A percentile compares a stretch with the other conserved stretches of the same genome.
These are phyloP conservation scores for Sander vitreus DNA, from an alignment of 2,113 vertebrate genomes.

Conservation along the genomic window DNA sequence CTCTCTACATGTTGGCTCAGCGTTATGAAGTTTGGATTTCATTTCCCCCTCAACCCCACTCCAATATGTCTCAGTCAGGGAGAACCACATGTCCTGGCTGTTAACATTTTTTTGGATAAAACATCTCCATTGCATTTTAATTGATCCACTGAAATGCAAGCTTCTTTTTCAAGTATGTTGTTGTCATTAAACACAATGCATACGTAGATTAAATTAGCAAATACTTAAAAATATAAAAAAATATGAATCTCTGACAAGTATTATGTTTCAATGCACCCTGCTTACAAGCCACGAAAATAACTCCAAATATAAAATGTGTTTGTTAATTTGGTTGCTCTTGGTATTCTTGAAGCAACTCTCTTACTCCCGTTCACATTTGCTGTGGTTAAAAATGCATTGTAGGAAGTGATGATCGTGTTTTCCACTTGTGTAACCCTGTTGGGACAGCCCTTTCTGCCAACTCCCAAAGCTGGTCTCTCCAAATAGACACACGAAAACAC, in stretches of 20 bases:
- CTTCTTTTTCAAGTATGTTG: not conserved
- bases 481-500: conserved; percentile 32
- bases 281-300: not conserved
- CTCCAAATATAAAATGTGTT: not conserved
- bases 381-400: conserved; percentile 58
- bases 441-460: conserved; percentile 41
- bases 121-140: conserved; percentile 22
- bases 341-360: conserved; percentile 13
- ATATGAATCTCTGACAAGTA: not conserved
- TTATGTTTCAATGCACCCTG: not conserved
- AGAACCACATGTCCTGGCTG: conserved; percentile 39
- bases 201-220: not conserved
- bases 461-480: conserved; percentile 24
- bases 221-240: not conserved
- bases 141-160: not conserved
- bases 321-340: not conserved
- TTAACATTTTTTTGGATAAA: conserved; percentile 1
- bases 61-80: conserved; percentile 47
- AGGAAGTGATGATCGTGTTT: conserved; percentile 53
- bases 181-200: not conserved
- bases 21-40: conserved; percentile 64
- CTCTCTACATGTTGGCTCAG: conserved; percentile 61
- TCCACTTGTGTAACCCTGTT: conserved; percentile 52
- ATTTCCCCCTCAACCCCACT: conserved; percentile 38
- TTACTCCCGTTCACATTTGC: conserved; percentile 34